Evolutionary conservation across 2,113 vertebrate species (phyloP).

Genomic region (Corvus cornix): DNA sequence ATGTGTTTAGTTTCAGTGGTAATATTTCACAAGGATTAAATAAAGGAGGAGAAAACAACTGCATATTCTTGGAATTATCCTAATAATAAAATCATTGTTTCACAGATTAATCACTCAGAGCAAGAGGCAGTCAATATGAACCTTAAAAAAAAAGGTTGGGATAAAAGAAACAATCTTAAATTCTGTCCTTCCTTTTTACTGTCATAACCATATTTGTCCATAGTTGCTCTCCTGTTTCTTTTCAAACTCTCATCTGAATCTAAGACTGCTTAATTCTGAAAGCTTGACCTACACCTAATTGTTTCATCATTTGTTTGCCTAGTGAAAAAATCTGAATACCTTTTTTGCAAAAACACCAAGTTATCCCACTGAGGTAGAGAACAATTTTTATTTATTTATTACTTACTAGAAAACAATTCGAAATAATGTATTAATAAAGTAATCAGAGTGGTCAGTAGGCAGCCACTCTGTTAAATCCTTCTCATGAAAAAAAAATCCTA

Average conservation of each 20-base stretch:
- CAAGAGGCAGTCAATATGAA: neutral
- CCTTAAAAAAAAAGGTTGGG: neutral
- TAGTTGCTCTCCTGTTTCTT: neutral
- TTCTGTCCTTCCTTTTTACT: neutral
- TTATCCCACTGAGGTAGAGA: neutral
- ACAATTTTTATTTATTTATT: neutral
- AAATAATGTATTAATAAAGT: neutral
- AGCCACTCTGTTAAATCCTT: neutral
- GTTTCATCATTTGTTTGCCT: neutral
- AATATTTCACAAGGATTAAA: neutral
- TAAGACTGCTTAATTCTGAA: neutral
- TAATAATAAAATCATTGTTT: neutral
- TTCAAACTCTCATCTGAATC: neutral
- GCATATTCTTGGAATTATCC: neutral
- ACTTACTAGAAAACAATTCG: neutral
- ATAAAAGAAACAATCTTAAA: neutral
- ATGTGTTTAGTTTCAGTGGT: neutral
- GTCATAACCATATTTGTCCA: neutral
- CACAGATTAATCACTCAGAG: neutral
- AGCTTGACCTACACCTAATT: neutral
- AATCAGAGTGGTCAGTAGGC: neutral
- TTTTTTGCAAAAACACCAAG: neutral
- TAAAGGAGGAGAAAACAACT: neutral
- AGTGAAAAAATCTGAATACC: neutral
- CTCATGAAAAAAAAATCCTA: neutral